Conservation (phyloP, 1,140 invertebrate species). For the Tetraneura akinire region DNA sequence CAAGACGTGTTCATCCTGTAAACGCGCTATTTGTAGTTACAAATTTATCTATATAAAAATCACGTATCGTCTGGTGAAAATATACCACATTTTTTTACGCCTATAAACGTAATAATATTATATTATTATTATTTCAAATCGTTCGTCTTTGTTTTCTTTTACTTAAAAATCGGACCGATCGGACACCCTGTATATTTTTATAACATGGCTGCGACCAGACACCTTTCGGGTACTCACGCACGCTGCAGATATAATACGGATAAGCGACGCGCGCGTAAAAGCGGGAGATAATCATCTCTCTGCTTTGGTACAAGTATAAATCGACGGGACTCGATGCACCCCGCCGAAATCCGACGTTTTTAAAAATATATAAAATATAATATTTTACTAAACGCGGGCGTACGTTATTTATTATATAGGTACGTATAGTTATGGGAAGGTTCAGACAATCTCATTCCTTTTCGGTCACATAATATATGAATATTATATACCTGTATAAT, state of each 20-base stretch:
- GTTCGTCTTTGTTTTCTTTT: no score
- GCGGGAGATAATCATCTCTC: constrained; percentile 40
- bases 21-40: no score
- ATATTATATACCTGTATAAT: no score
- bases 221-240: neutral
- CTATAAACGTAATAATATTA: no score
- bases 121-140: no score
- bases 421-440: neutral
- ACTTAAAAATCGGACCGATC: no score
- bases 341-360: constrained; percentile 38
- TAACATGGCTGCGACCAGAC: neutral
- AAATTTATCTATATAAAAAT: no score
- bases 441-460: neutral
- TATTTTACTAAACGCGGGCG: neutral
- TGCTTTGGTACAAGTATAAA: neutral
- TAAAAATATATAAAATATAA: neutral
- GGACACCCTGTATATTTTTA: no score
- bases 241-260: neutral
- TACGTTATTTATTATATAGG: neutral
- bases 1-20: no score
- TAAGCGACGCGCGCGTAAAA: neutral
- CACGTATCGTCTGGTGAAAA: no score
- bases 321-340: neutral
- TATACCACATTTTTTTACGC: no score
- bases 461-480: no score